These are phyloP conservation scores for Eumaeus atala DNA, from an alignment of 1,140 invertebrate genomes.

Conservation along the genomic window DNA sequence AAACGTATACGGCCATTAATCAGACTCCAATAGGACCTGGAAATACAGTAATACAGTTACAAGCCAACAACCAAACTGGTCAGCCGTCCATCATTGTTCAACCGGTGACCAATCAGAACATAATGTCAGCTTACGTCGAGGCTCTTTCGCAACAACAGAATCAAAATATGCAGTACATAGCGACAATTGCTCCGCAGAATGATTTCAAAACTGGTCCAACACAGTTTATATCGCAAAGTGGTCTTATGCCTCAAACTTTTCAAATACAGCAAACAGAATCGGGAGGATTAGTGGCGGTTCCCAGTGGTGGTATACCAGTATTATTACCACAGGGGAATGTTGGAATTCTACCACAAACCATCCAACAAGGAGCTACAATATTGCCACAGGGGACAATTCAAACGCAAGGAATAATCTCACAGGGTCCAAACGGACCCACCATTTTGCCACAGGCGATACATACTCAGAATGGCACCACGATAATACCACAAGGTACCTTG, in stretches of 20 bases:
- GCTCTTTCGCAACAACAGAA: constrained; percentile 79
- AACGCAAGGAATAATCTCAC: constrained; percentile 72
- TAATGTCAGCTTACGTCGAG: constrained; percentile 82
- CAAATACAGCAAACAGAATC: constrained; percentile 77
- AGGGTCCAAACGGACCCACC: constrained; percentile 68
- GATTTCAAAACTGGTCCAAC: constrained; percentile 73
- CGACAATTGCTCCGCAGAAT: constrained; percentile 77
- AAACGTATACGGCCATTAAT: constrained; percentile 65
- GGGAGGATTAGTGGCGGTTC: constrained; percentile 76
- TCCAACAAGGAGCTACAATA: constrained; percentile 66
- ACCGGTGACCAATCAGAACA: constrained; percentile 78
- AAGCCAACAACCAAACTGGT: constrained; percentile 65
- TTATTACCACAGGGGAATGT: constrained; percentile 72
- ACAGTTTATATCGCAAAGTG: constrained; percentile 76
- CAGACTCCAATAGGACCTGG: constrained; percentile 55
- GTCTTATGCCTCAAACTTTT: constrained; percentile 77
- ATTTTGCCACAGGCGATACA: constrained; percentile 71
- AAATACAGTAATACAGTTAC: constrained; percentile 68
- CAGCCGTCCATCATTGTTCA: constrained; percentile 80
- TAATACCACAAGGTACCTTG: constrained; percentile 68
- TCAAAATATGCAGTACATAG: constrained; percentile 82
- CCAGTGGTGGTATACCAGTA: constrained; percentile 77
- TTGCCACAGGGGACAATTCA: constrained; percentile 68
- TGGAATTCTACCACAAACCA: constrained; percentile 66
- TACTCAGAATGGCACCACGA: constrained; percentile 67